Percentiles rank a stretch among this genome's conserved stretches.
phyloP scores from a whole-genome alignment of 1,140 invertebrate genomes.

The Matsumurasca onukii region DNA sequence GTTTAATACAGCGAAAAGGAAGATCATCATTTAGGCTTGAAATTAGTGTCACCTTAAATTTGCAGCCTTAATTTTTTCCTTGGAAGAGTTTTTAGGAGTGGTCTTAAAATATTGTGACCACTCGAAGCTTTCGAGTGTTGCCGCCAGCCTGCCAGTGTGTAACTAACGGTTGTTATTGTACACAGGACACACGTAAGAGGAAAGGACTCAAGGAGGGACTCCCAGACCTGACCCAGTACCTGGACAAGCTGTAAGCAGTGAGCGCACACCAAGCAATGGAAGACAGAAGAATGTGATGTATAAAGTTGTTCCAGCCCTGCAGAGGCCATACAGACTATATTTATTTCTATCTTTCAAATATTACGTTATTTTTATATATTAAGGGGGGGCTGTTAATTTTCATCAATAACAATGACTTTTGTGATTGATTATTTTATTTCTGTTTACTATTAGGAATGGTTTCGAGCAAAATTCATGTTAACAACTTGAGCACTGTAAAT shows the following conservation, averaged over 20 bases:
- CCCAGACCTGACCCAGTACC: conserved; percentile 87
- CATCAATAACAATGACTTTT: no score
- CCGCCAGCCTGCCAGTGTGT: no score
- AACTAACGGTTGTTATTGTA: no score
- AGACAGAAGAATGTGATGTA: conserved; percentile 5
- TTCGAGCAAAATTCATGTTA: background rate
- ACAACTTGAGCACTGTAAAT: background rate
- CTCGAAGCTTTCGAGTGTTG: no score
- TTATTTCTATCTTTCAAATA: conserved; percentile 25
- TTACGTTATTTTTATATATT: conserved; percentile 30
- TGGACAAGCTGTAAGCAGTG: conserved; percentile 87
- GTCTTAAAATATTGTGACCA: no score
- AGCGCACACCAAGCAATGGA: background rate
- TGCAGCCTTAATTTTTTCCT: no score
- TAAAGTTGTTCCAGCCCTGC: conserved; percentile 25
- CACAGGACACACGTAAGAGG: conserved; percentile 94
- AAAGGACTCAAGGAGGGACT: conserved; percentile 99
- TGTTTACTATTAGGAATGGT: background rate
- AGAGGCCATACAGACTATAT: conserved; percentile 20
- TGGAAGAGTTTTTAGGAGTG: no score
- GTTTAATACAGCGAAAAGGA: no score
- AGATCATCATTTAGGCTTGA: no score
- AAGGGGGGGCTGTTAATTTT: conserved; percentile 10
- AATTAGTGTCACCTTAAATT: no score
- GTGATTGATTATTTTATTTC: background rate